phyloP scores from a whole-genome alignment of 2,113 vertebrate genomes.

The Romanogobio albipinnatus region DNA sequence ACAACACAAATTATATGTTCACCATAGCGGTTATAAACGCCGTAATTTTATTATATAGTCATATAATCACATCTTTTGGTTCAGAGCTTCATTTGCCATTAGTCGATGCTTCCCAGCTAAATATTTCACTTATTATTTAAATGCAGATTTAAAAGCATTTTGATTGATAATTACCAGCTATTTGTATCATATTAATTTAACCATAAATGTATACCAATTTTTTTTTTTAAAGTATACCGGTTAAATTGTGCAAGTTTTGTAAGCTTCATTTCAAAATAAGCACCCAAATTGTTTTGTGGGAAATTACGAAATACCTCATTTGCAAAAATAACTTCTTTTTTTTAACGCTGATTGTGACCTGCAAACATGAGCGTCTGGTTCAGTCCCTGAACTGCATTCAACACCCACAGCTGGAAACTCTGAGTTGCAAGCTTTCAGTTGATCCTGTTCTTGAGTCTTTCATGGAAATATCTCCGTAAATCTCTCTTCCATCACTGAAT shows the following conservation, averaged over 20 bases:
- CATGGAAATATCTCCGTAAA: slow-evolving; percentile 33
- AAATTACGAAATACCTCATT: neutral
- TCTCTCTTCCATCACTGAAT: neutral
- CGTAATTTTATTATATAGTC: neutral
- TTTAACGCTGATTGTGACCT: neutral
- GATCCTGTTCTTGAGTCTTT: neutral
- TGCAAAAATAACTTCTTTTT: neutral
- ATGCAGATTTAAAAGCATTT: neutral
- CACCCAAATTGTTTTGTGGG: neutral
- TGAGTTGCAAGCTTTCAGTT: neutral
- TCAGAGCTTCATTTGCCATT: neutral
- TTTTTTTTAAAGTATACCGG: too few species aligned
- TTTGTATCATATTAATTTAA: neutral
- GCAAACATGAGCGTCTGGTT: neutral
- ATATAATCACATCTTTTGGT: neutral
- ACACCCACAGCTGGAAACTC: slow-evolving; percentile 42
- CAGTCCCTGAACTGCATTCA: neutral
- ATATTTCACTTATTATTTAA: neutral
- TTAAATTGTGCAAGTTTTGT: neutral
- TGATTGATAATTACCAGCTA: neutral
- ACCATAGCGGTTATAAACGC: neutral
- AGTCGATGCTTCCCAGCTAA: neutral
- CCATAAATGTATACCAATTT: too few species aligned
- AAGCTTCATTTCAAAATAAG: neutral
- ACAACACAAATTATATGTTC: neutral